A percentile compares a stretch with the other conserved stretches of the same genome.
These are phyloP conservation scores for Myopa tessellatipennis DNA, from an alignment of 2,888 invertebrate genomes.

Conservation along the genomic window DNA sequence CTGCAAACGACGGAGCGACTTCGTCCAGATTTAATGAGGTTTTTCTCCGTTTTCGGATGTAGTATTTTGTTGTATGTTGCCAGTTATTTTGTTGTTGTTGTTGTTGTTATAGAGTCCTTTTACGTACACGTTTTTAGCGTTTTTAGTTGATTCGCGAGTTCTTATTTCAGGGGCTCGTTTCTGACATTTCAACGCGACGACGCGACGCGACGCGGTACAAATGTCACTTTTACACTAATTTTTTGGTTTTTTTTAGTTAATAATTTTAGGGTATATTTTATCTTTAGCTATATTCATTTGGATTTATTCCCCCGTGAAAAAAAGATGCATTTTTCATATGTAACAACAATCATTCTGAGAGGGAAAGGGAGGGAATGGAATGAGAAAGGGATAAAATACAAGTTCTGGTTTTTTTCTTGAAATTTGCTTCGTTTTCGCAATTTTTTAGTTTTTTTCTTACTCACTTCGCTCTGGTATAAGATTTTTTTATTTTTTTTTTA, in stretches of 20 bases:
- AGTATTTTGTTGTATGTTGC: not conserved
- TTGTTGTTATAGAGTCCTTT: not conserved
- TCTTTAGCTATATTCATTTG: not conserved
- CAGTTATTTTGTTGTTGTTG: not conserved
- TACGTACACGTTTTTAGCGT: no score
- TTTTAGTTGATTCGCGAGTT: no score
- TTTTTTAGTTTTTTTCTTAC: not conserved
- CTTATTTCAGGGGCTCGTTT: no score
- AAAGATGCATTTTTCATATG: no score
- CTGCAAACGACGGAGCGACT: not conserved
- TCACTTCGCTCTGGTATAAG: not conserved
- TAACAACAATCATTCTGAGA: no score
- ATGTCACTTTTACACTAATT: not conserved
- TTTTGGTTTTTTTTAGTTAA: not conserved
- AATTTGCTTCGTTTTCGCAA: no score
- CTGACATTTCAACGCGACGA: no score
- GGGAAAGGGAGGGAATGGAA: no score
- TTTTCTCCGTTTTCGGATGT: not conserved
- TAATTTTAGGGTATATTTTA: not conserved
- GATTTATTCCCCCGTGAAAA: no score
- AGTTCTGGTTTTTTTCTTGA: not conserved
- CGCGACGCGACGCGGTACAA: no score
- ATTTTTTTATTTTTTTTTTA: not conserved
- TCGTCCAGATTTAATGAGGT: slow-evolving; percentile 8
- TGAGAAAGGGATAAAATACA: no score